Evolutionary conservation across 2,888 invertebrate genomes (phyloP).

Genomic region (Chrysomela aeneicollis): DNA sequence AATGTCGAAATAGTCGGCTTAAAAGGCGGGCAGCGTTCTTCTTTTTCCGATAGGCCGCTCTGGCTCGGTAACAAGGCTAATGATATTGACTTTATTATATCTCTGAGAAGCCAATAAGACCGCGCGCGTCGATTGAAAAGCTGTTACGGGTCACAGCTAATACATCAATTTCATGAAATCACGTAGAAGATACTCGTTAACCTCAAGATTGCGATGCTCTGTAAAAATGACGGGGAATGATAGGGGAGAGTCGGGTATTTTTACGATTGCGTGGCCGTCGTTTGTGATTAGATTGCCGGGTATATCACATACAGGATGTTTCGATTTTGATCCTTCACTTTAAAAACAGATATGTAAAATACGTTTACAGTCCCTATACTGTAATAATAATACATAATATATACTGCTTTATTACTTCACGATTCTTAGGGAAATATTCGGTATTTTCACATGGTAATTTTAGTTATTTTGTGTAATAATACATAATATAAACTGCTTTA

Average conservation of each 20-base stretch:
- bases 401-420: too few relatives aligned
- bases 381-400: too few relatives aligned
- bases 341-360: neutral
- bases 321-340: neutral
- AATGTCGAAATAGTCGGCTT: neutral
- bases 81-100: constrained; percentile 5
- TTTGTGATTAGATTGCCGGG: too few relatives aligned
- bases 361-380: too few relatives aligned
- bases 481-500: too few relatives aligned
- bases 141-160: constrained; percentile 5
- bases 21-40: neutral
- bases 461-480: too few relatives aligned
- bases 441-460: too few relatives aligned
- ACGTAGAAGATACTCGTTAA: constrained; percentile 7
- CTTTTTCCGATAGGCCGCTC: neutral
- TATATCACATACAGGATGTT: neutral
- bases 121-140: neutral
- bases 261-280: neutral
- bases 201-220: neutral
- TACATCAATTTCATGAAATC: constrained; percentile 7
- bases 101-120: neutral
- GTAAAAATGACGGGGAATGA: neutral
- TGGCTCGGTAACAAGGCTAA: neutral
- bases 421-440: too few relatives aligned
- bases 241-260: constrained; percentile 1